Evolutionary conservation across 2,113 vertebrate genomes (phyloP), one percentile per base, ranked within the genome.

Genomic region (Pagrus major): DNA sequence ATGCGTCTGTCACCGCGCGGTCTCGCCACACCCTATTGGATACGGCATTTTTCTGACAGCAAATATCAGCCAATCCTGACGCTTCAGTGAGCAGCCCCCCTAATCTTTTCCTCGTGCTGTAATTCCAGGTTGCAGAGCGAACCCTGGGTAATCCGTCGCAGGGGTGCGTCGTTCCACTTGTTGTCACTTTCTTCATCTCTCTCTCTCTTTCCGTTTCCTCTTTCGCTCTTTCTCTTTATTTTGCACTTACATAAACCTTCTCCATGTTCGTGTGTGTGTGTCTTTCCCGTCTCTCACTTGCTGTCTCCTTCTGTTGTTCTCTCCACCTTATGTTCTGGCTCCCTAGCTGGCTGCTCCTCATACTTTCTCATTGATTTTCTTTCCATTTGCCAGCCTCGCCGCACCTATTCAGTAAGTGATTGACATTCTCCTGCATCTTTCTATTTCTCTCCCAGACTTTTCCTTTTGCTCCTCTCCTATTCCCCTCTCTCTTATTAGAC

Each of bases 281-380:
- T 29, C 16, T 27, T 12, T 64, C 66, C 41, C 51, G 31, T 68
- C 56, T 83, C 49, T 41, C 71, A 52, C 56, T 78, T 49, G 39
- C 76, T 61, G 20, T 84, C 76, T 61, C 39, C 81, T 63, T 64
- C 37, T 71, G 76, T 72, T 85, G 33, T 80, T 90, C 70, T 58
- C 65, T 47, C 69, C 25, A 10, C 80, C 64, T 67, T 56, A 56
- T 81, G 84, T 80, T 82, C 68, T 83, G 20, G 9, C 68, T 91
- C 78, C 78, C 81, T 70, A 51, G 71, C 67, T 74, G 59, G 54
- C 75, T 88, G 80, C 78, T 87, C 29, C 76, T 89, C 83, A 71
- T 85, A 87, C 77, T 83, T 81, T 88, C 58, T 79, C 83, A 92
- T 91, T 92, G 91, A 92, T 94, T 89, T 90, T 72, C 70, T 76